These are phyloP conservation scores for Pomacea maculata DNA, from an alignment of 1,140 invertebrate species.

Conservation along the genomic window DNA sequence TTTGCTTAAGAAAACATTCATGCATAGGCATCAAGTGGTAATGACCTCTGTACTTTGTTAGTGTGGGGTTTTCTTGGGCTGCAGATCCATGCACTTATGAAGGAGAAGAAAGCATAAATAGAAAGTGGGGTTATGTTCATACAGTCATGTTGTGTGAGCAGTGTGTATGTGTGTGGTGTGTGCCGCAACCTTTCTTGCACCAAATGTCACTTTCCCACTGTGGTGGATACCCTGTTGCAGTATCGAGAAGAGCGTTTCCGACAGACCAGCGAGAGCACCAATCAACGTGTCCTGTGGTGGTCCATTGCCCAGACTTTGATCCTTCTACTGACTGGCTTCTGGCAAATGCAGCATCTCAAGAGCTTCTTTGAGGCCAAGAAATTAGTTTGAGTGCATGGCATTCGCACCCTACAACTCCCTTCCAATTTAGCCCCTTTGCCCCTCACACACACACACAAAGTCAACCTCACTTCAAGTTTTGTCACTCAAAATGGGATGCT, in stretches of 20 bases:
- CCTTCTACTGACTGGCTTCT: constrained; percentile 91
- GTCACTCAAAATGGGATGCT: too few relatives aligned
- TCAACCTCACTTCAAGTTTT: too few relatives aligned
- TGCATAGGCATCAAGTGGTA: too few relatives aligned
- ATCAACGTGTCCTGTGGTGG: constrained; percentile 97
- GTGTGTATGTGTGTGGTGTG: background rate
- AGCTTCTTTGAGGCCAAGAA: constrained; percentile 99
- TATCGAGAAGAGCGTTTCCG: constrained; percentile 98
- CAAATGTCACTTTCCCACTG: background rate
- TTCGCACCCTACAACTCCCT: background rate
- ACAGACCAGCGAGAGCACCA: constrained; percentile 97
- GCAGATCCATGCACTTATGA: background rate
- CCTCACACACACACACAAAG: background rate
- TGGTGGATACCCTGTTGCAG: constrained; percentile 68
- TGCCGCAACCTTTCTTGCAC: too few relatives aligned
- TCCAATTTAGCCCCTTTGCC: background rate
- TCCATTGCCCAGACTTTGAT: constrained; percentile 92
- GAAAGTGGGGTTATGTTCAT: background rate
- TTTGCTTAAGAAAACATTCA: too few relatives aligned
- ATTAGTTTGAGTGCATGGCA: constrained; percentile 79
- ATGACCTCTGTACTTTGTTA: too few relatives aligned
- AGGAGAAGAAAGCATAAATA: background rate
- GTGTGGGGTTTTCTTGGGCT: too few relatives aligned
- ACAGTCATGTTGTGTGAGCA: background rate
- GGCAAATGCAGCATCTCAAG: constrained; percentile 99